phyloP scores from a whole-genome alignment of 2,888 invertebrate genomes.

The Stramonita haemastoma region DNA sequence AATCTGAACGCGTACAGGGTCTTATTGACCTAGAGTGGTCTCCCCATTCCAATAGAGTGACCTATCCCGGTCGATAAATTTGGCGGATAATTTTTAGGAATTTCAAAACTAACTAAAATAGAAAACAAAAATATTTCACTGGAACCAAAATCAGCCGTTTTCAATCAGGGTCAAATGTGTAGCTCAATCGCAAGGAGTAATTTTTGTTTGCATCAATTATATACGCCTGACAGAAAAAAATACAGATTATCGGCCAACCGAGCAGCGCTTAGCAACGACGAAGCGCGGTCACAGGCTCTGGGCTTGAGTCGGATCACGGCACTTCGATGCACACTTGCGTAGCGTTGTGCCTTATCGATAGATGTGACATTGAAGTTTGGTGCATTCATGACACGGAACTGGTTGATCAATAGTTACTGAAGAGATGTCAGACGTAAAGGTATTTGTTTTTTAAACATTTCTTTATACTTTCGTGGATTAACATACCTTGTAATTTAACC shows the following conservation, averaged over 20 bases:
- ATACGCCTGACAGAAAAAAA: no score
- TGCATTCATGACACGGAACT: conserved; percentile 14
- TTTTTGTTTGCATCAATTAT: no score
- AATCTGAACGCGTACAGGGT: background rate
- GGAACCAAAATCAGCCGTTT: no score
- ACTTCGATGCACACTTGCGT: conserved; percentile 21
- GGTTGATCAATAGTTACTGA: background rate
- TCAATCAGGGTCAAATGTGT: no score
- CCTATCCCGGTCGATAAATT: background rate
- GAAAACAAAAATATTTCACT: background rate
- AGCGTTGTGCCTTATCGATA: conserved; percentile 15
- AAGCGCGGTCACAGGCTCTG: conserved; percentile 28
- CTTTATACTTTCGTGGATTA: no score
- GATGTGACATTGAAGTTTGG: conserved; percentile 9
- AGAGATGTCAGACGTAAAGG: conserved; percentile 29
- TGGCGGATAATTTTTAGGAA: background rate
- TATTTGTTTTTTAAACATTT: background rate
- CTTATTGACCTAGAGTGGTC: background rate
- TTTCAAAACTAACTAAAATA: background rate
- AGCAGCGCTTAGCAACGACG: conserved; percentile 43
- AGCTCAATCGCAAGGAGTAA: no score
- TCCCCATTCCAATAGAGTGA: background rate
- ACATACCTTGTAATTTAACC: no score
- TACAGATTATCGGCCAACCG: conserved; percentile 12
- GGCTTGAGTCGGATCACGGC: conserved; percentile 26